Conservation (phyloP, 2,113 vertebrate genomes). For the Mirza zaza region DNA sequence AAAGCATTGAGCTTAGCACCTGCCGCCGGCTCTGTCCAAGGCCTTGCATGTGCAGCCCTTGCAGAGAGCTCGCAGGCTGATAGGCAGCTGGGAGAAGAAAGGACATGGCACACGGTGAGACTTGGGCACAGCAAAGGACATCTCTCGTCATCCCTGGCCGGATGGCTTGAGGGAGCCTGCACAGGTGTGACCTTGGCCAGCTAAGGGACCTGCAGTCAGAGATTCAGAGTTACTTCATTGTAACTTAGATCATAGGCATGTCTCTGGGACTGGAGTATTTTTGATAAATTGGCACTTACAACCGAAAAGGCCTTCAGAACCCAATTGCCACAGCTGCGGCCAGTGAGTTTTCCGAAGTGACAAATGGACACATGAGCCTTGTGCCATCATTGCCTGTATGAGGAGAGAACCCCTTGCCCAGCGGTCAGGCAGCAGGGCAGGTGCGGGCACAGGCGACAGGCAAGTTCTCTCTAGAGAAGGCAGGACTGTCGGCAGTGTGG, state of each 20-base stretch:
- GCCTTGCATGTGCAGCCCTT: background rate
- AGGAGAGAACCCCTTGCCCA: background rate
- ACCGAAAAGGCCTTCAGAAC: background rate
- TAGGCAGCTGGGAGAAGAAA: background rate
- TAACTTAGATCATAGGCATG: fast-evolving
- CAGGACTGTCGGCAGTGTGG: background rate
- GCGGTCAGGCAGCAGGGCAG: background rate
- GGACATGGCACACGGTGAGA: background rate
- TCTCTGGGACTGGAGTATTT: background rate
- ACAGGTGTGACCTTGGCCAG: background rate
- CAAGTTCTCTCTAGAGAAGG: background rate
- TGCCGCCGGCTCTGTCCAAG: background rate
- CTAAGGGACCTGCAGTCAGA: background rate
- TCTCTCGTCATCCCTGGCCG: background rate
- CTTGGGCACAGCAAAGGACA: background rate
- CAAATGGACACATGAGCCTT: background rate
- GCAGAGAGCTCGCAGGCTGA: background rate
- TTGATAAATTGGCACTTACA: background rate
- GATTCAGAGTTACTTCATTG: background rate
- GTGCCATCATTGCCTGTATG: background rate
- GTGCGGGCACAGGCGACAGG: background rate
- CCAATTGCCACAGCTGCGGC: background rate
- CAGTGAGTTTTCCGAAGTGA: background rate
- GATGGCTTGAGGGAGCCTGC: background rate
- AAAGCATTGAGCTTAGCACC: background rate